Evolutionary conservation across 2,888 invertebrate species (phyloP), one percentile per base, ranked within the genome.

Genomic region (Celastrina argiolus): DNA sequence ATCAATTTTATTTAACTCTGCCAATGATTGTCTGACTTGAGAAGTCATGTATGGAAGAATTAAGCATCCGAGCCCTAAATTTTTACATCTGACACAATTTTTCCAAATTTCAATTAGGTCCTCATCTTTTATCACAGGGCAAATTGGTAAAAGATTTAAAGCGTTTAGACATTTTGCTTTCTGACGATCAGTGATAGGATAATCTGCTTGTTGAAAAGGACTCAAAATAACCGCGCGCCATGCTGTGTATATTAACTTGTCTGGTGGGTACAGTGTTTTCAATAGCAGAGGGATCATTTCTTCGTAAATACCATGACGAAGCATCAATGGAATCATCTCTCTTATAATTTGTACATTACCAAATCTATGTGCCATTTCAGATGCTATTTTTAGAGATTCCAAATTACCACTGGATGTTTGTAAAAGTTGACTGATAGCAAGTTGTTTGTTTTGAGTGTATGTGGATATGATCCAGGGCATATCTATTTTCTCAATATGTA

Each of bases 81-180:
- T 84, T 76, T 89, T 90, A 70, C 86, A 86, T 69, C 89, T 81
- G 8, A 92, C 73, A 75, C 90, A 90, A 74, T 91, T 83, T 73
- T 84, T 87, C 91, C 91, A 92, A 73, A 92, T 85, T 74, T 87
- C 86, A 67, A 84, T 76, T 68, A 92, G 79, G 74, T 91, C 91
- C 68, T 87, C 85, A 75, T 89, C 88, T 75, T 85, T 87, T 56
- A 88, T 81, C 45, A 87, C 77, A 45, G 91, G 88, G 72, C 91
- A 92, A 41, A 87, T 74, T 1, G 91, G 90, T 69, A 92, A 77
- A 66, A 91, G 77, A 79, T 90, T 92, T 68, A 92, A 77, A 65
- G 84, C 82, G 71, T 85, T 85, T 36, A 90, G 74, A 76, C 92
- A 92, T 71, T 86, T 87, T 0, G 72, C 70, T 75, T 82, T 88